Evolutionary conservation across 2,888 invertebrate species (phyloP), one percentile per base, ranked within the genome.

Genomic region (Ophioninae sp.): DNA sequence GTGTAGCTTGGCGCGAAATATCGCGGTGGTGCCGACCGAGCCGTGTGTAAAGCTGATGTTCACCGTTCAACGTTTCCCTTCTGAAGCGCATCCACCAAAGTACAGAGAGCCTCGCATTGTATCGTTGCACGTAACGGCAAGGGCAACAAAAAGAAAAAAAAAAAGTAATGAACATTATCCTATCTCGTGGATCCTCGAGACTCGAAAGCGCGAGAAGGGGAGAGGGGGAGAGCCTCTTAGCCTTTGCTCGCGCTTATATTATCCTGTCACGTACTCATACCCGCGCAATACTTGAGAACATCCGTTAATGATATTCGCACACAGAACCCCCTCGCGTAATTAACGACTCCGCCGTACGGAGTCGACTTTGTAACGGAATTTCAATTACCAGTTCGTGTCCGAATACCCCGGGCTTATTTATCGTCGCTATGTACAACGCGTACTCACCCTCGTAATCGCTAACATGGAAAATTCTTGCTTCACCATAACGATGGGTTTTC

Each of bases 1-100:
- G 77, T 87, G 50, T 50, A 86, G 85, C 86, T 86, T 85, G 77
- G 57, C 13, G 44, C 21, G 13, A 70, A 73, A 79, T 81, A 76
- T 74, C 23, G 67, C 44, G 61, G 50, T 39, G 13, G 50, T 70
- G 77, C 59, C 65, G 70, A 56, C 76, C 73, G 62, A 30, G 56
- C 20, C 41, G 39, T 44, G 65, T 13, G 23, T 50, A n/a, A 80
- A 64, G 75, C 56, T 69, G n/a, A 70, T 69, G 69, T 81, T 64
- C 5, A 69, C 17, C 69, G 70, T 70, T 21, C 64, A 41, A 65
- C 64, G 69, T 75, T 75, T 81, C 75, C 81, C 69, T 64, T 81
- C 56, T 81, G 75, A 70, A 81, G 70, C 70, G 81, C 69, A 76
- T 81, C 70, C 65, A 70, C 75, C 81, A 30, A 41, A 56, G 75